Percentiles rank a stretch among this genome's conserved stretches.
phyloP scores from a whole-genome alignment of 2,797 vertebrate species.

The Urophycis tenuis region DNA sequence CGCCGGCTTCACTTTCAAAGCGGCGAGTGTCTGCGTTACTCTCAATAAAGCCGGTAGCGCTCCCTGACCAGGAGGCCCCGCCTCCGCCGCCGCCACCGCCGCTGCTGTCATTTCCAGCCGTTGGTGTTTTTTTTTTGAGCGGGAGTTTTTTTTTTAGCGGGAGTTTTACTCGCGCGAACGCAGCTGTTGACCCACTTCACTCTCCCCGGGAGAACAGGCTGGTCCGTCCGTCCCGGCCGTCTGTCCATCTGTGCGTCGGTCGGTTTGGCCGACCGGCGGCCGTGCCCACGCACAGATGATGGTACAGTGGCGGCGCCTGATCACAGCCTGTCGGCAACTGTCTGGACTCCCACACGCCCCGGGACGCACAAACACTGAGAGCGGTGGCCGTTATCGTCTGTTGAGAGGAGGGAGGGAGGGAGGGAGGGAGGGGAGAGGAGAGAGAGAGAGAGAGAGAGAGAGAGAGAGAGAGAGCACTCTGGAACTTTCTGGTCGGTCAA shows the following conservation, averaged over 20 bases:
- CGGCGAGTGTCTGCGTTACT: too few species aligned
- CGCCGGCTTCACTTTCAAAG: too few species aligned
- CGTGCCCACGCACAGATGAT: not conserved
- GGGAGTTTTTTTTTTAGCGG: not conserved
- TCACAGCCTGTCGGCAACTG: not conserved
- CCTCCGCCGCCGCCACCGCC: too few species aligned
- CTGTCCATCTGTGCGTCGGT: not conserved
- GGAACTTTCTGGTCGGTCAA: too few species aligned
- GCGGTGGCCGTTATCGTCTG: not conserved
- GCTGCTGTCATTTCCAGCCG: not conserved
- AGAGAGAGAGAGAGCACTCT: too few species aligned
- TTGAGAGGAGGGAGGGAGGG: not conserved
- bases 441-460: too few species aligned
- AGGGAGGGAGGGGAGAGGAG: too few species aligned
- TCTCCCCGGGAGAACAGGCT: too few species aligned
- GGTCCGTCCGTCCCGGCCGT: not conserved
- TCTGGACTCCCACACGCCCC: not conserved
- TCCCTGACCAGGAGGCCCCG: not conserved
- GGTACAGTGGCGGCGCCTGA: not conserved
- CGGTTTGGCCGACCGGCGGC: too few species aligned
- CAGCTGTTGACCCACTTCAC: too few species aligned
- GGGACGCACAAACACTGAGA: not conserved
- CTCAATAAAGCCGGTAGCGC: too few species aligned
- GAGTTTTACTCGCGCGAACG: not conserved
- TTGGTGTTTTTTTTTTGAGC: not conserved